Conservation (phyloP, 2,113 vertebrate species). For the Datnioides undecimradiatus region DNA sequence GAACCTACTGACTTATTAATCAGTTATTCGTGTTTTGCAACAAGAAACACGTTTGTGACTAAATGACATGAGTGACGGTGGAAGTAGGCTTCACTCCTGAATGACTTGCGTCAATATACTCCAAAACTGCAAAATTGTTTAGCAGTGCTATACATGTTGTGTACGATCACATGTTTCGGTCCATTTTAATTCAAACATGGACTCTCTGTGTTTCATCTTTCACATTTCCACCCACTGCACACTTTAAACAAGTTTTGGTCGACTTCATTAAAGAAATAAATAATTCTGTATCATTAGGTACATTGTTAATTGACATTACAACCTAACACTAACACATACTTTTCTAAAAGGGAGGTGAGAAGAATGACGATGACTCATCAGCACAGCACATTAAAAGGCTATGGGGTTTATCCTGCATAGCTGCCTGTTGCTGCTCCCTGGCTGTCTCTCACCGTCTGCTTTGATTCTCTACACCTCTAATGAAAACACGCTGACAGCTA, state of each 20-base stretch:
- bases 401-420: constrained; percentile 62
- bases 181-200: background rate
- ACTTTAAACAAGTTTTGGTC: background rate
- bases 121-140: background rate
- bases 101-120: background rate
- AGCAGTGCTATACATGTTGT: background rate
- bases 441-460: constrained; percentile 67
- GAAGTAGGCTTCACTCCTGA: background rate
- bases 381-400: constrained; percentile 55
- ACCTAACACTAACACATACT: constrained; percentile 21
- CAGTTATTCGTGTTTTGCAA: background rate
- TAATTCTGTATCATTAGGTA: constrained; percentile 17
- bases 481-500: constrained; percentile 79
- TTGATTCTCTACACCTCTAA: constrained; percentile 76
- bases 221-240: background rate
- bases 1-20: background rate
- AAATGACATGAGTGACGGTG: background rate
- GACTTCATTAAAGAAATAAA: constrained; percentile 1
- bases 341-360: constrained; percentile 56
- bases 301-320: constrained; percentile 50
- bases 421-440: constrained; percentile 62
- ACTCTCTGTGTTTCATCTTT: rapidly evolving
- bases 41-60: background rate
- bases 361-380: constrained; percentile 71
- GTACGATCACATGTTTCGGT: background rate